Evolutionary conservation across 2,888 invertebrate species (phyloP), one percentile per base, ranked within the genome.

Genomic region (Bruchidius siliquastri): DNA sequence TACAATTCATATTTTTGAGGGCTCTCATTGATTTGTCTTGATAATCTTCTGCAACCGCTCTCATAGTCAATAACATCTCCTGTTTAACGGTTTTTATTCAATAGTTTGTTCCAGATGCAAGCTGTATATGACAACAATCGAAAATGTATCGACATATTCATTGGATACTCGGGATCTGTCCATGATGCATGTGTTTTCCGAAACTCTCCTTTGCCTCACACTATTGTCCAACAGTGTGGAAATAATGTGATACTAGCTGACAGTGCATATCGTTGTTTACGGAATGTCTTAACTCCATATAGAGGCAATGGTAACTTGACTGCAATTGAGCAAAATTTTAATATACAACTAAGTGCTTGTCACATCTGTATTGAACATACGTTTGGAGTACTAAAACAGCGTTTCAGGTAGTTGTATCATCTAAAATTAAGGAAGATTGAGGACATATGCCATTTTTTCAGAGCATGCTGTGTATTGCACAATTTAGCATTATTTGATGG

Each of bases 81-180:
- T n/a, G n/a, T n/a, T n/a, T n/a, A n/a, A n/a, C n/a, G n/a, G n/a
- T n/a, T n/a, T n/a, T n/a, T n/a, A n/a, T n/a, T n/a, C n/a, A n/a
- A n/a, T n/a, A n/a, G n/a, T n/a, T n/a, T n/a, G n/a, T 67, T 67
- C 10, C 20, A 67, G 26, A 26, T 26, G 26, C 26, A 26, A 26
- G 26, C 26, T 2, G 8, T 26, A 26, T 26, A 8, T 26, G 26
- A 26, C 8, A 2, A 26, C 8, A 26, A 8, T 2, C 26, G 8
- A 26, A 26, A 26, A 26, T 4, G 2, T 8, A 26, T 26, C 26
- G 67, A 67, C 10, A 10, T 67, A 3, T 67, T 67, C 10, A 67
- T 67, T 4, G 77, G 78, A 22, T 77, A 72, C 67, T 77, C 77
- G 21, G 77, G 79, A 18, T 77, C 76, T 22, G 77, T 79, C 13